These are phyloP conservation scores for Tympanuchus pallidicinctus DNA, from an alignment of 2,113 vertebrate species.

Conservation along the genomic window DNA sequence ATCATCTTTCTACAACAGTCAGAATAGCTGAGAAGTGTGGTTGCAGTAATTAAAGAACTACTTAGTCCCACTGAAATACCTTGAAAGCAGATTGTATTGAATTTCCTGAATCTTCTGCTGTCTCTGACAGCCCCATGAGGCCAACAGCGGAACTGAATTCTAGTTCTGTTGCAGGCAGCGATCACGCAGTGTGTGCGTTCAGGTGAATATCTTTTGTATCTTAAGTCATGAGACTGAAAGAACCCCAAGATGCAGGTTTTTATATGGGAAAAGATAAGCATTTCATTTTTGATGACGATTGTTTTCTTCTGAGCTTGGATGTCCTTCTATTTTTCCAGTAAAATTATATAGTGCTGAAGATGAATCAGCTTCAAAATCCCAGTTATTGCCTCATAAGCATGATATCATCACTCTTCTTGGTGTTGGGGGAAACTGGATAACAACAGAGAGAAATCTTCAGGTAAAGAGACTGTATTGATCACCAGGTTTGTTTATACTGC, in stretches of 20 bases:
- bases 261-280: background rate
- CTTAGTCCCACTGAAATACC: background rate
- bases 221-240: background rate
- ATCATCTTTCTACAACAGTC: background rate
- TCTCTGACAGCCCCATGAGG: background rate
- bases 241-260: background rate
- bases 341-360: slow-evolving; percentile 81
- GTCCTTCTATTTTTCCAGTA: slow-evolving; percentile 74
- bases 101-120: background rate
- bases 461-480: slow-evolving; percentile 63
- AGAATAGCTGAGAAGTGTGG: background rate
- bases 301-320: background rate
- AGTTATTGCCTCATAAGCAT: slow-evolving; percentile 89
- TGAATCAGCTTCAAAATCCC: slow-evolving; percentile 61
- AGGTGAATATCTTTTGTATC: background rate
- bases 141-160: background rate
- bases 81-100: background rate
- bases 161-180: background rate
- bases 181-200: background rate
- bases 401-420: slow-evolving; percentile 91
- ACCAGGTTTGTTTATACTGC: background rate
- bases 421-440: slow-evolving; percentile 92
- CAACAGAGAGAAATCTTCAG: slow-evolving; percentile 89
- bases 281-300: background rate
- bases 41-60: background rate